Base-by-base conservation (phyloP, 1,140 invertebrate species). In the Colletes latitarsis region DNA sequence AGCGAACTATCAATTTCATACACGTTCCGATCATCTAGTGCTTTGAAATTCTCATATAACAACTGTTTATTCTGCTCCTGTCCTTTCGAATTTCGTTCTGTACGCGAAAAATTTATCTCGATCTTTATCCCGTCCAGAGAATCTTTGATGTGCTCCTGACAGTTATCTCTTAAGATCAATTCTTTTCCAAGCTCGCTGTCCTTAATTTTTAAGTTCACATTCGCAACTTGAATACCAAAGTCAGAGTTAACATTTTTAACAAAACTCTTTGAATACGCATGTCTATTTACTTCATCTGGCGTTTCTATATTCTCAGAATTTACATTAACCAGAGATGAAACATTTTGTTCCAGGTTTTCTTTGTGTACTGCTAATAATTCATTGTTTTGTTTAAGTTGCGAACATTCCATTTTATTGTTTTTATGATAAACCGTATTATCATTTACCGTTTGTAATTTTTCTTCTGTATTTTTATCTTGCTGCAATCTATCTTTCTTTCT, bases 21-120 rank as follows among this genome's bases (percentile, higher is more conserved):
- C 55, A 53, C 0, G 52, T 15, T 30, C 49, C 69, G 49, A 46
- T 84, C 66, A 43, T 78, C 39, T 49, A 10, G 8, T 49, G 49
- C 10, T 49, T 10, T 49, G 49, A 49, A 49, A 49, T 49, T 49
- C 10, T 49, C 49, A 63, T 85, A 73, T 8, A 46, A n/a, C 1
- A 64, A 15, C 43, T 46, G 57, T 39, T 83, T 82, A 6, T 74
- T 76, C 30, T 80, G 64, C 77, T 86, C 10, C 19, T 80, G 63
- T 39, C 78, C 77, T 21, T 71, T 76, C 19, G 57, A 71, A n/a
- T 71, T 86, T 39, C 82, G 86, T 6, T 92, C 91, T 2, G 84
- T 83, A 53, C 91, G 87, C 12, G 90, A 92, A 8, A 92, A 86
- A 55, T 92, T 92, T 41, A 92, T 92, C 55, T 92, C 91, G 15